A percentile compares a stretch with the other conserved stretches of the same genome.
Conservation (phyloP, 2,888 invertebrate species). For the Drosophila borealis region DNA sequence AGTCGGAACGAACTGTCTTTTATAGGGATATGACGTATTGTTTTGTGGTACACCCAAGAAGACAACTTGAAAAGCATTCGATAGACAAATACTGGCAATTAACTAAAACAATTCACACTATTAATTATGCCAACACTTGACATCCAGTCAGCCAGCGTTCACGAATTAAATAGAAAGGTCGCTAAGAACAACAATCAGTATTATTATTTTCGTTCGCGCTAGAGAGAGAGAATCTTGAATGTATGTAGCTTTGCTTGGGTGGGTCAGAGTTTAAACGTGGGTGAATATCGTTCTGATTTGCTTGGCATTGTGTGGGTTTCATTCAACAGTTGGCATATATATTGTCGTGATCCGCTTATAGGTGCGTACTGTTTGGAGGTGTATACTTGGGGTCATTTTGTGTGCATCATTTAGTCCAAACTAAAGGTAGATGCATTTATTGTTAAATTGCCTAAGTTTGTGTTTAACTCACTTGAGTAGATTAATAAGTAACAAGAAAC, state of each 20-base stretch:
- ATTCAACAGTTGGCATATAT: constrained; percentile 35
- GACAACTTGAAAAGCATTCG: no score
- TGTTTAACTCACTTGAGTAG: constrained; percentile 8
- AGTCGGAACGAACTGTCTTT: no score
- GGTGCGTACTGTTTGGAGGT: constrained; percentile 11
- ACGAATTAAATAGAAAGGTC: no score
- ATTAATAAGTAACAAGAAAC: constrained; percentile 54
- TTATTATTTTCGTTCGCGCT: not conserved
- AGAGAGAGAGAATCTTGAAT: not conserved
- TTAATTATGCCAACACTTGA: no score
- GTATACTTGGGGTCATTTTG: constrained; percentile 4
- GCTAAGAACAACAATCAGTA: no score
- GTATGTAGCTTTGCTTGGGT: constrained; percentile 42
- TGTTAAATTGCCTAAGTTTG: constrained; percentile 22
- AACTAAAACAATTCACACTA: no score
- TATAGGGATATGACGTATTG: no score
- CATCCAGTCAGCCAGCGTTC: no score
- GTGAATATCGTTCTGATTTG: constrained; percentile 39
- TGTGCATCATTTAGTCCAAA: constrained; percentile 13
- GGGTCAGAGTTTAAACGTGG: constrained; percentile 58
- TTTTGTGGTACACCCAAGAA: no score
- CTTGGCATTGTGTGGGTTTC: constrained; percentile 46
- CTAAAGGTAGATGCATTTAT: constrained; percentile 13
- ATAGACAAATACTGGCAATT: no score
- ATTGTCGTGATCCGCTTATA: constrained; percentile 23